Base-by-base conservation (phyloP, 2,888 invertebrate genomes). In the Willowsia nigromaculata region DNA sequence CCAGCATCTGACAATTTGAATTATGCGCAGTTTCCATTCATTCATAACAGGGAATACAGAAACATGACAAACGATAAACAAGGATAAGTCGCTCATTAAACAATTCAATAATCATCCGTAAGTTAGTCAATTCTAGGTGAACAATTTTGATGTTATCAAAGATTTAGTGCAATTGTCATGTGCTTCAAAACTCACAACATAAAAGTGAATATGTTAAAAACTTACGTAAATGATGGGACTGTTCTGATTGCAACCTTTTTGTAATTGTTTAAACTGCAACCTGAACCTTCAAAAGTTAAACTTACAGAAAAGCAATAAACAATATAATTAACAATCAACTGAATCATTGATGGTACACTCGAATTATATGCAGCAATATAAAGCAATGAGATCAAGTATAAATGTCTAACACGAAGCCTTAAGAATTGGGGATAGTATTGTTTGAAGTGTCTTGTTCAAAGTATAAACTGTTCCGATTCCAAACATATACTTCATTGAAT, bases 271-370 rank as follows among this genome's bases (percentile, higher is more conserved):
- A 40, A 56, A 40, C 11, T 59, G 80, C 30, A 50, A 30, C 27
- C 47, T 80, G 43, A 65, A 47, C 82, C 82, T 82, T 65, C 82
- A 65, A 82, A 80, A 5, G n/a, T 68, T 2, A n/a, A n/a, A n/a
- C n/a, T n/a, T n/a, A n/a, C n/a, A n/a, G n/a, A n/a, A n/a, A n/a
- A n/a, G n/a, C n/a, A n/a, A n/a, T n/a, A n/a, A n/a, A n/a, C n/a
- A n/a, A n/a, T n/a, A n/a, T n/a, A n/a, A n/a, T n/a, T n/a, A n/a
- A n/a, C n/a, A n/a, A n/a, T n/a, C n/a, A n/a, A 7, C 0, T 50
- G 65, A 82, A 65, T 43, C 65, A 65, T 47, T 65, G 47, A 65
- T 82, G 65, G n/a, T 65, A 82, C 47, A 62, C 40, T 30, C 22
- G 33, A 40, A 62, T 62, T 15, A 27, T 40, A 33, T n/a, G 11